Evolutionary conservation across 2,113 vertebrate genomes (phyloP), one percentile per base, ranked within the genome.

Genomic region (Myrmecobius fasciatus): DNA sequence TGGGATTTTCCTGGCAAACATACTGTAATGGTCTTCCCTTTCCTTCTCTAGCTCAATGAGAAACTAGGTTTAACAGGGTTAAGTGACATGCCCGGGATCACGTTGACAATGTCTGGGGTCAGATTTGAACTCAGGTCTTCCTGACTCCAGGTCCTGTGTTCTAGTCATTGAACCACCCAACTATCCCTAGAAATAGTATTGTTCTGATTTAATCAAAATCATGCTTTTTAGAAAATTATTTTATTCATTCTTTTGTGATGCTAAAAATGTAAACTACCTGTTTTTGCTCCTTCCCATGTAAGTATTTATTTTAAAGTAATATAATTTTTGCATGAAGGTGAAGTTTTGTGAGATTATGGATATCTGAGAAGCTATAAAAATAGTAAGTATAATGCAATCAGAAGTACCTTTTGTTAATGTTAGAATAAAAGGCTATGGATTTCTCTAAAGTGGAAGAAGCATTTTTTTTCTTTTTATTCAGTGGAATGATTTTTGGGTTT

Each of bases 311-410:
- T 90, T 94, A 89, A n/a, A 91, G 1, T 91, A 92, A 88, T 95
- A 90, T 95, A 47, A 52, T 93, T 92, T 96, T 96, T 92, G 52
- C 9, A 92, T 91, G 31, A 94, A 31, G 52, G 2, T 53, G 25
- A 67, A 89, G 46, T 93, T 93, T 90, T 60, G 53, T 28, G 54
- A 28, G 95, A 94, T 56, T 94, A 90, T 24, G 53, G n/a, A n/a
- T n/a, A n/a, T 94, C 48, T 92, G 83, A 48, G 52, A 95, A 48
- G 89, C 52, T 95, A 26, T 90, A 48, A 91, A 92, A 92, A 92
- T 94, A 95, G 91, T 95, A 28, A 94, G 8, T 89, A 43, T 95
- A 31, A 97, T 93, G 60, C 14, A 93, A 95, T 96, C 75, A 90
- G 56, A 95, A 94, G 1, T 1, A 53, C 20, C 93, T 28, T 47